Base-by-base conservation (phyloP, 2,888 invertebrate species). In the Deladenus siricidicola region DNA sequence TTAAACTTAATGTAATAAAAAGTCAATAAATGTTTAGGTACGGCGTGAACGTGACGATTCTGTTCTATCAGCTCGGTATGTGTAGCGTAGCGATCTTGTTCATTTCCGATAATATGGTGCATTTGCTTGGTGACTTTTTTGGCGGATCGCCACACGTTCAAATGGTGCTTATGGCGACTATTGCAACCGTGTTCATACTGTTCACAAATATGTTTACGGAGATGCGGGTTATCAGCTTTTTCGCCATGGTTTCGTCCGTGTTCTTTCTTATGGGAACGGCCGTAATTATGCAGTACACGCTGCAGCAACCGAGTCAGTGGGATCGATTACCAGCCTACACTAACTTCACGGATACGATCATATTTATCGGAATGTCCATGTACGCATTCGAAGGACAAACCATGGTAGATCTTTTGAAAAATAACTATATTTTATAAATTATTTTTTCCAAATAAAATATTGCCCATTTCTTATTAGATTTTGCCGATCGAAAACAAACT, bases 1-100 rank as follows among this genome's bases (percentile, higher is more conserved):
- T n/a, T n/a, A n/a, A n/a, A n/a, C n/a, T 54, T 26, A 26, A 6
- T 48, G 10, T 14, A 19, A 6, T 8, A 3, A 60, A 3, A 26
- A 19, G n/a, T 60, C 44, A 14, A 6, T 34, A 34, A 34, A 19
- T 34, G 54, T 71, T 56, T 51, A 76, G 76, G 77, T 77, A 78
- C 58, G 55, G 76, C n/a, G 78, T 78, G 26, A 78, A 78, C 58
- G 65, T 78, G 3, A 77, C 78, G 6, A 78, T 78, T 50, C 67
- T 78, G 43, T 76, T 79, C 68, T 78, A 79, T 55, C 78, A 78
- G 48, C 67, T 76, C 39, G 78, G 78, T 58, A 78, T 79, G 78
- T 78, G 78, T 65, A 67, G 69, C 58, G 78, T 78, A 6, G 76
- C 78, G 8, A 74, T 78, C 28, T 67, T 79, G 14, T 78, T 78